phyloP scores from a whole-genome alignment of 2,888 invertebrate genomes.

The Brachyptera putata region DNA sequence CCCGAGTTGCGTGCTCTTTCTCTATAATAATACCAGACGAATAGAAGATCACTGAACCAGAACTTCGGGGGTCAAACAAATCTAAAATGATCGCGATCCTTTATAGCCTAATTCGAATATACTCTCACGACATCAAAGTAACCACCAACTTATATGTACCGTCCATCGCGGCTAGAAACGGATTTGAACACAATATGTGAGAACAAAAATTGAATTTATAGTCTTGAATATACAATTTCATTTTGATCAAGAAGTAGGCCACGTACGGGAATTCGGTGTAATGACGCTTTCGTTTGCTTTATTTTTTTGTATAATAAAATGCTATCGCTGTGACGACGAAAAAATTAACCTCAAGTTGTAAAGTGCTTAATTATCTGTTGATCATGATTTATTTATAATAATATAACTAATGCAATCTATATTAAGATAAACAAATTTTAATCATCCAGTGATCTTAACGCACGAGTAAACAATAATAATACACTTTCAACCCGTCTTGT shows the following conservation, averaged over 20 bases:
- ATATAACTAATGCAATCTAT: slow-evolving; percentile 3
- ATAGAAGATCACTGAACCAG: slow-evolving; percentile 6
- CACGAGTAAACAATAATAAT: slow-evolving; percentile 7
- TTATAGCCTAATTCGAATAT: too few relatives aligned
- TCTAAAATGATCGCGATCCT: too few relatives aligned
- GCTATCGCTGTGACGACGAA: too few relatives aligned
- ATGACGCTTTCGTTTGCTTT: too few relatives aligned
- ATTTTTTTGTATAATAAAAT: too few relatives aligned
- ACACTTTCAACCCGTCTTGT: not conserved
- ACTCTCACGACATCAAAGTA: not conserved
- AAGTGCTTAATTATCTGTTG: slow-evolving; percentile 1
- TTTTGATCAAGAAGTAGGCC: too few relatives aligned
- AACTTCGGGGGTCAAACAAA: slow-evolving; percentile 14
- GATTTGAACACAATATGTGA: too few relatives aligned
- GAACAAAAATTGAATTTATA: not conserved
- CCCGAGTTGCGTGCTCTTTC: slow-evolving; percentile 10
- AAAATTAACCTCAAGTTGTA: too few relatives aligned
- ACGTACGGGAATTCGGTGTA: too few relatives aligned
- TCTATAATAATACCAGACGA: too few relatives aligned
- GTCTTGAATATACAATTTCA: not conserved
- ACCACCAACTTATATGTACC: not conserved
- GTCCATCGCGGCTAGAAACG: too few relatives aligned
- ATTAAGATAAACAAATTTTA: slow-evolving; percentile 6
- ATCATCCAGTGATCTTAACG: slow-evolving; percentile 17
- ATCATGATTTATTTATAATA: slow-evolving; percentile 10